Base-by-base conservation (phyloP, 2,113 vertebrate species). In the Apistogramma diplotaenia region DNA sequence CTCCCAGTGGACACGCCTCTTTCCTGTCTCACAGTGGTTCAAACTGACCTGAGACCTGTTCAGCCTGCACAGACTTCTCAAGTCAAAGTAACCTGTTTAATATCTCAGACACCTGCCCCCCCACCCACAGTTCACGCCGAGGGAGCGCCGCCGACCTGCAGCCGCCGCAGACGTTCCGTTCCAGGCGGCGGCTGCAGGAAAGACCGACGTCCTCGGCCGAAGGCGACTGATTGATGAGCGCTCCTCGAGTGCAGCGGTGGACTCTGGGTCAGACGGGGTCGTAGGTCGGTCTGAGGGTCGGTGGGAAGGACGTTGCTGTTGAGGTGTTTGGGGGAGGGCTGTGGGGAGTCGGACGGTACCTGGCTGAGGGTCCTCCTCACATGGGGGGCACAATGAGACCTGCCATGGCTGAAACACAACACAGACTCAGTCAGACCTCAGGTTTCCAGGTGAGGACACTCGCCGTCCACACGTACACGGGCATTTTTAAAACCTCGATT, bases 311-410 rank as follows among this genome's bases (percentile, higher is more conserved):
- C 46, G 73, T 43, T 73, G 83, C 71, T 56, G 83, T 74, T 58
- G 83, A 81, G 86, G 89, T 46, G 70, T 60, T 77, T n/a, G 49
- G 75, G 51, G 35, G 16, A 25, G 27, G 19, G 43, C n/a, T 51
- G 65, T 51, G 43, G 43, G 65, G 43, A 51, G 65, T 70, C 65
- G 29, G 65, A 51, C 43, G 25, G 65, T 70, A 70, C 43, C 43
- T 51, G 51, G 86, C 59, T 74, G 76, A 43, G 65, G 33, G 5
- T 72, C 60, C 37, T 78, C 85, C 77, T 96, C 94, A 96, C 96
- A 96, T 96, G 56, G 96, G 96, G 43, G 95, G 96, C 13, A 96
- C 96, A 43, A 96, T 96, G 87, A 96, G 95, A 72, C 96, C 96
- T 9, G 95, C 94, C 96, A 96, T 96, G 35, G 96, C 96, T 96